These are phyloP conservation scores for Trachops cirrhosus DNA, from an alignment of 2,797 vertebrate species.

Conservation along the genomic window DNA sequence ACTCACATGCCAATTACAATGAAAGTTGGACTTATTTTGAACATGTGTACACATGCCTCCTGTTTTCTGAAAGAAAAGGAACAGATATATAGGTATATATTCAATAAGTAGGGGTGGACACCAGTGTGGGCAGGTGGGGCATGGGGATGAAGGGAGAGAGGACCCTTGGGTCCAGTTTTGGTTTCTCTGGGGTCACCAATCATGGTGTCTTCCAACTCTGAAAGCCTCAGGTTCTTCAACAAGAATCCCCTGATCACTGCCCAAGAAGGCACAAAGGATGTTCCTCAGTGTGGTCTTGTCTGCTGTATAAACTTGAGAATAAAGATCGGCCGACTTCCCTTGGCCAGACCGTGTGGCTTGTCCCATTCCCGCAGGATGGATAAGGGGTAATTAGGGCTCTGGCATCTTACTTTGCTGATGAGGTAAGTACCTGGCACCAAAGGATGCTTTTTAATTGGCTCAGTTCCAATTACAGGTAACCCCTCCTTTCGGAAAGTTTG, in stretches of 20 bases:
- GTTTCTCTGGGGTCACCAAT: not conserved
- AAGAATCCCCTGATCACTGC: not conserved
- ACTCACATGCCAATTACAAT: not conserved
- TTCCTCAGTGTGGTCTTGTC: not conserved
- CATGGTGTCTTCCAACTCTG: not conserved
- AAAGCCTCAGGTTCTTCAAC: not conserved
- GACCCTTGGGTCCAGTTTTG: not conserved
- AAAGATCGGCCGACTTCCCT: not conserved
- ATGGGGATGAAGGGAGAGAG: not conserved
- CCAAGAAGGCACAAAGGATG: not conserved
- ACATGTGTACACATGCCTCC: not conserved
- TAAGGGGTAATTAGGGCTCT: not conserved
- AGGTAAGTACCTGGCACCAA: not conserved
- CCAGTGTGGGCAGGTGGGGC: too few relatives aligned
- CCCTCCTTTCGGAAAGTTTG: not conserved
- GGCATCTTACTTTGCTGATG: not conserved
- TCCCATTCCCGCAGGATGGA: not conserved
- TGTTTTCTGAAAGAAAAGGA: not conserved
- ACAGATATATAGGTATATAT: not conserved
- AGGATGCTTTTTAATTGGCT: not conserved
- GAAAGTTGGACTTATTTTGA: not conserved
- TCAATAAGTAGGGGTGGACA: not conserved
- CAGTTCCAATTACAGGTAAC: not conserved
- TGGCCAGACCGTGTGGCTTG: not conserved
- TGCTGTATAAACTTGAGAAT: not conserved